Conservation (phyloP, 2,888 invertebrate genomes). For the Nesidiocoris tenuis region DNA sequence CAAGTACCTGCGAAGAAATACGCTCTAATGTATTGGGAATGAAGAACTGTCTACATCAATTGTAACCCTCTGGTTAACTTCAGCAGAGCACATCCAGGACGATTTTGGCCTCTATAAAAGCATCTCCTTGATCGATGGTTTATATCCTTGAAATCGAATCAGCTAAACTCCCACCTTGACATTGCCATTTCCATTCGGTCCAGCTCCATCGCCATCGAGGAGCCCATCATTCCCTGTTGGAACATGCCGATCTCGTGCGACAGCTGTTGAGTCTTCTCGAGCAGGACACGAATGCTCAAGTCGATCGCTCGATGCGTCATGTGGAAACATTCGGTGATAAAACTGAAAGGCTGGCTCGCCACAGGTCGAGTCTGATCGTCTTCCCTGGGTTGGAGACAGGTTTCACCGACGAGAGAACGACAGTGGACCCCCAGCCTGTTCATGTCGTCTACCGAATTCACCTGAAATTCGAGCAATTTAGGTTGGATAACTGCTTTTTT, state of each 20-base stretch:
- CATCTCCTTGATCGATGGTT: too few species aligned
- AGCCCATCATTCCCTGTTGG: constrained; percentile 58
- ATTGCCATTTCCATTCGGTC: constrained; percentile 57
- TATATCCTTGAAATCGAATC: too few species aligned
- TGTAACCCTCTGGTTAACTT: too few species aligned
- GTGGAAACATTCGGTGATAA: constrained; percentile 89
- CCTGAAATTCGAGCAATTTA: too few species aligned
- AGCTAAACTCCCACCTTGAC: too few species aligned
- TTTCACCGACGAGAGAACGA: constrained; percentile 69
- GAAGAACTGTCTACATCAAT: too few species aligned
- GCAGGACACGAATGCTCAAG: constrained; percentile 69
- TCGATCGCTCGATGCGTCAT: constrained; percentile 83
- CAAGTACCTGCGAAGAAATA: constrained; percentile 61
- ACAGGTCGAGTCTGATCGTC: constrained; percentile 49
- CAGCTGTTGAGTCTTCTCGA: constrained; percentile 65
- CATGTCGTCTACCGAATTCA: constrained; percentile 56
- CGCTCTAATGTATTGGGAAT: too few species aligned
- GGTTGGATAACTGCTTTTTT: too few species aligned
- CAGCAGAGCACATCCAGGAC: too few species aligned
- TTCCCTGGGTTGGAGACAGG: constrained; percentile 72
- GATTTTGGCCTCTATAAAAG: too few species aligned
- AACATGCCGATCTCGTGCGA: constrained; percentile 66
- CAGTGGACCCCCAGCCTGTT: constrained; percentile 66
- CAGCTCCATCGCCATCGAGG: constrained; percentile 59
- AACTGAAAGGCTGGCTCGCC: constrained; percentile 57